Conservation (phyloP, 2,113 vertebrate species). For the Setophaga kirtlandii region DNA sequence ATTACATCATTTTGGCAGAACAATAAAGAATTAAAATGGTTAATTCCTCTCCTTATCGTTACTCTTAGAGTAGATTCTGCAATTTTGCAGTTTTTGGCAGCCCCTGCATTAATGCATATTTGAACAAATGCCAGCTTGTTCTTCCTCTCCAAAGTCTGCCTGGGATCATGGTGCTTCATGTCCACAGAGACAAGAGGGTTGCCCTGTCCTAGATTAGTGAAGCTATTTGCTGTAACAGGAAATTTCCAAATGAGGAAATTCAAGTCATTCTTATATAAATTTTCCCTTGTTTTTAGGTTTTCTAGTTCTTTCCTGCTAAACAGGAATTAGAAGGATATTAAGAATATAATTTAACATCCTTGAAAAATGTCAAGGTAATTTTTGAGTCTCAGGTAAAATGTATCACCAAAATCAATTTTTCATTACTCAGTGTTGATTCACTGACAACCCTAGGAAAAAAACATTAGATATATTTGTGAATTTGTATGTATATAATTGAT, state of each 20-base stretch:
- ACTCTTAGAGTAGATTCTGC: neutral
- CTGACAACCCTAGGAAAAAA: neutral
- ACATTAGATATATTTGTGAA: too few species aligned
- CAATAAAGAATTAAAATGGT: slow-evolving; percentile 6
- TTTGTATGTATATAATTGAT: neutral
- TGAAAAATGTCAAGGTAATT: neutral
- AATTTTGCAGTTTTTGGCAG: slow-evolving; percentile 13
- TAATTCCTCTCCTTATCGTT: slow-evolving; percentile 30
- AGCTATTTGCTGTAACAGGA: neutral
- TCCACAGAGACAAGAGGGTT: neutral
- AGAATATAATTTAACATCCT: neutral
- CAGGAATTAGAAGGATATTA: neutral
- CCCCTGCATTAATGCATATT: neutral
- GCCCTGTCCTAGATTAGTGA: neutral
- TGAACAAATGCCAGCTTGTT: slow-evolving; percentile 33
- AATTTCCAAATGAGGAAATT: neutral
- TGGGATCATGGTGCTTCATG: neutral
- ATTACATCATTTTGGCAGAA: slow-evolving; percentile 17
- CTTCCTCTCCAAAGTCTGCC: neutral
- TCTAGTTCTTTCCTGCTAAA: neutral
- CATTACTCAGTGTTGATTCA: neutral
- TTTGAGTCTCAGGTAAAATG: neutral
- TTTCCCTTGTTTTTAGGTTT: neutral
- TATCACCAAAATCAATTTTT: neutral
- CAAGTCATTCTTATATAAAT: neutral